These are phyloP conservation scores for Hydractinia symbiolongicarpus DNA, from an alignment of 30 jellyfish, hydroid and myxozoan species.

Conservation along the genomic window DNA sequence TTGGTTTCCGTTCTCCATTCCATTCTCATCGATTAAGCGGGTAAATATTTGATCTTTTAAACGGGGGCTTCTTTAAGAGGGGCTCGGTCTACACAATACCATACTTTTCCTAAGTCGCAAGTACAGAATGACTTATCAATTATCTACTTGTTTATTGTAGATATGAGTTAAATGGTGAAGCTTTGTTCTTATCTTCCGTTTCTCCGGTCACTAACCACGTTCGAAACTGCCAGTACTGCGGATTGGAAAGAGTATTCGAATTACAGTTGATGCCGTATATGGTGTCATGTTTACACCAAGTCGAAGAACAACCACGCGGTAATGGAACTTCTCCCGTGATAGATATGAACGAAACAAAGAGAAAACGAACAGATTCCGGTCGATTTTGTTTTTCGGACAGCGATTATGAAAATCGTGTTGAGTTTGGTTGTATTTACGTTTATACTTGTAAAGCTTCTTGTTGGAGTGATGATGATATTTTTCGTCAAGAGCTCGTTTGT, in stretches of 20 bases:
- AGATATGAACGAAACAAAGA: background rate
- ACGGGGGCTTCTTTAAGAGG: no score
- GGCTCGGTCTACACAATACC: no score
- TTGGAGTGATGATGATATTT: constrained; percentile 25
- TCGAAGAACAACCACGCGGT: no score
- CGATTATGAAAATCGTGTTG: constrained; percentile 23
- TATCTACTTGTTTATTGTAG: background rate
- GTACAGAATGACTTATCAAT: background rate
- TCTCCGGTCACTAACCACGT: constrained; percentile 33
- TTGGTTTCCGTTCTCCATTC: no score
- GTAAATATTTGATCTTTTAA: no score
- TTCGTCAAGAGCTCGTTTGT: constrained; percentile 38
- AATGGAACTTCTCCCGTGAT: background rate
- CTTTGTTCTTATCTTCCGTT: constrained; percentile 36
- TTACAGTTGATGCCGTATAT: constrained; percentile 81
- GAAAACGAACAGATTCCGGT: background rate
- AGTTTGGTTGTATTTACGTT: constrained; percentile 59
- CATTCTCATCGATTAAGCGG: no score
- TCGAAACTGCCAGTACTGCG: constrained; percentile 54
- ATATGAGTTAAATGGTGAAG: constrained; percentile 43
- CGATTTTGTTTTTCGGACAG: background rate
- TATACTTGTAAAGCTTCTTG: constrained; percentile 61
- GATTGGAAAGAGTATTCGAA: constrained; percentile 57
- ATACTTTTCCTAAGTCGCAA: no score
- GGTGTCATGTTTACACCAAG: constrained; percentile 26